phyloP scores from a whole-genome alignment of 1,140 invertebrate genomes.

The Listronotus oregonensis region DNA sequence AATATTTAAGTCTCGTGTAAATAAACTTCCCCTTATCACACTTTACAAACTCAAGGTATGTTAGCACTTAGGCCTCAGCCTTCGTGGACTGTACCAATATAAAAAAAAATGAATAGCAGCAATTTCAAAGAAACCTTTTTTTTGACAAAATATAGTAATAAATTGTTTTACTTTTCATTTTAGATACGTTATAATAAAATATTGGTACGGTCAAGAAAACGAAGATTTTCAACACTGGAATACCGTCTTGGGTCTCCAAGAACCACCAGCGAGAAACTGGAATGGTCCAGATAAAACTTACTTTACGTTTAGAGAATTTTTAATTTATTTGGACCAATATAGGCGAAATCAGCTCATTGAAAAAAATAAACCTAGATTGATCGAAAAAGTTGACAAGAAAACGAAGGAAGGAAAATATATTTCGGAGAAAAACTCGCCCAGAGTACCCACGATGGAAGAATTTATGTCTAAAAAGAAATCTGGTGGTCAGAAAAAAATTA shows the following conservation, averaged over 20 bases:
- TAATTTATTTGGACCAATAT: slow-evolving; percentile 62
- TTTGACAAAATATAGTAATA: too few species aligned
- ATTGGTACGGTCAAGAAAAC: slow-evolving; percentile 68
- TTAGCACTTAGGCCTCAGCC: too few species aligned
- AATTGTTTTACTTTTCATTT: slow-evolving; percentile 37
- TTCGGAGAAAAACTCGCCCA: slow-evolving; percentile 38
- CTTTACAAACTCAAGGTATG: too few species aligned
- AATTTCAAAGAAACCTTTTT: too few species aligned
- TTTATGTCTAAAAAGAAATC: slow-evolving; percentile 47
- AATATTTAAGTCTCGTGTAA: too few species aligned
- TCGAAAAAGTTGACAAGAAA: slow-evolving; percentile 31
- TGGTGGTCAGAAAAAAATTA: slow-evolving; percentile 44
- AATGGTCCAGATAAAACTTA: slow-evolving; percentile 66
- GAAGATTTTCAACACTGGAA: slow-evolving; percentile 71
- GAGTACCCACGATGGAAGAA: slow-evolving; percentile 52
- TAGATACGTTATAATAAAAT: slow-evolving; percentile 74
- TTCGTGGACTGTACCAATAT: too few species aligned
- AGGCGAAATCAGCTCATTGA: slow-evolving; percentile 57
- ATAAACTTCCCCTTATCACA: too few species aligned
- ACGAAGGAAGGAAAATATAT: slow-evolving; percentile 23
- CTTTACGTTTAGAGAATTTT: slow-evolving; percentile 63
- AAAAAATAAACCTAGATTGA: slow-evolving; percentile 46
- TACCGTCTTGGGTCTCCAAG: slow-evolving; percentile 64
- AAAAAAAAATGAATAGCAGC: too few species aligned
- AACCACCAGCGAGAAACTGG: slow-evolving; percentile 72